Conservation (phyloP, 2,888 invertebrate genomes). For the Phalera bucephala region DNA sequence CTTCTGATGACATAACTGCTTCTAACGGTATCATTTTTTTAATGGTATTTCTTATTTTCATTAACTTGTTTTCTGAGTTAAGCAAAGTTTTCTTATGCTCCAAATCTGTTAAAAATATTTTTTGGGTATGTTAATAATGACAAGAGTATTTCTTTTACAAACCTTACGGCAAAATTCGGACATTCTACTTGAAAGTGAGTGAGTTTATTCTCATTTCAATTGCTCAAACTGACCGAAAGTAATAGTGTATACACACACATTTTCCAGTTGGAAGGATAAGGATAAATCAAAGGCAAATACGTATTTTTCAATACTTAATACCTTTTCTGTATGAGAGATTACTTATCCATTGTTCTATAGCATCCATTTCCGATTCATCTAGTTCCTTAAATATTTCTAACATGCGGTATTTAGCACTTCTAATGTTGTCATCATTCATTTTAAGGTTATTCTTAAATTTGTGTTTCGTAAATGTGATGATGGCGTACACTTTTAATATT, state of each 20-base stretch:
- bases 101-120: constrained; percentile 58
- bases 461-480: too few relatives aligned
- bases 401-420: constrained; percentile 51
- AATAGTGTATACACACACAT: too few relatives aligned
- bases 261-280: too few relatives aligned
- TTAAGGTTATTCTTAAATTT: too few relatives aligned
- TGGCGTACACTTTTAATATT: too few relatives aligned
- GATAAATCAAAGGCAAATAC: too few relatives aligned
- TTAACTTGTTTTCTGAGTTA: constrained; percentile 49
- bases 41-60: constrained; percentile 58
- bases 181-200: too few relatives aligned
- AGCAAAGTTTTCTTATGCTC: constrained; percentile 45
- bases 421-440: constrained; percentile 47
- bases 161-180: too few relatives aligned
- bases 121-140: too few relatives aligned
- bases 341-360: constrained; percentile 65
- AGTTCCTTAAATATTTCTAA: constrained; percentile 56
- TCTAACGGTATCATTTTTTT: constrained; percentile 64
- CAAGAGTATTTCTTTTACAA: too few relatives aligned
- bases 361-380: constrained; percentile 50
- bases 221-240: too few relatives aligned
- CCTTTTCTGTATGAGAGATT: constrained; percentile 63
- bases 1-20: constrained; percentile 66
- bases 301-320: constrained; percentile 13
- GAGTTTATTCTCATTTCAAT: too few relatives aligned